Conservation (phyloP, 2,113 vertebrate species). For the Rafetus swinhoei region DNA sequence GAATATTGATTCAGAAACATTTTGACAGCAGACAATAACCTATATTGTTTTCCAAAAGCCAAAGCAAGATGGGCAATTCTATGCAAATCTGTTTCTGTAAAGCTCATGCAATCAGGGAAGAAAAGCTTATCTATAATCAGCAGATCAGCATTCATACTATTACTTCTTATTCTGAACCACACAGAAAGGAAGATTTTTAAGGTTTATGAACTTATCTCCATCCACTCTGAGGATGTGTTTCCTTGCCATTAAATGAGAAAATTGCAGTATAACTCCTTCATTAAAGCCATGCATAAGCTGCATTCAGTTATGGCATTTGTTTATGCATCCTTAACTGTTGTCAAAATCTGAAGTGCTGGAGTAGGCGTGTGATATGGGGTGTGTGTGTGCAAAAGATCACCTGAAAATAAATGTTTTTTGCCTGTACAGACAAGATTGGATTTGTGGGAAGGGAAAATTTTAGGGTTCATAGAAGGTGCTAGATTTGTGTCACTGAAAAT, state of each 20-base stretch:
- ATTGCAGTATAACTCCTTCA: accelerated
- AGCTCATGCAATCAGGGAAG: not conserved
- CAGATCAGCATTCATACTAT: not conserved
- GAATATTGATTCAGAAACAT: not conserved
- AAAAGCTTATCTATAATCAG: accelerated
- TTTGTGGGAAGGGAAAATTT: not conserved
- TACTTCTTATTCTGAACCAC: not conserved
- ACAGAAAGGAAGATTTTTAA: accelerated
- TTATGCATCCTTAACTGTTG: accelerated
- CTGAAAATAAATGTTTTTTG: accelerated
- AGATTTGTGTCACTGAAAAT: not conserved
- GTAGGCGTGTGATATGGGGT: accelerated
- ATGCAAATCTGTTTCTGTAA: not conserved
- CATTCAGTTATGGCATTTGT: not conserved
- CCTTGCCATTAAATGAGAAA: accelerated
- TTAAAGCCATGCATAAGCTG: accelerated
- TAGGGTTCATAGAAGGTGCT: accelerated
- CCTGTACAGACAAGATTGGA: not conserved
- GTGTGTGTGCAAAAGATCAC: accelerated
- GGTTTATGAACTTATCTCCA: not conserved
- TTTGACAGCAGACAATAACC: accelerated
- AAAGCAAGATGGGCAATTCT: not conserved
- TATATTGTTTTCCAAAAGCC: not conserved
- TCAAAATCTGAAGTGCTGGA: accelerated
- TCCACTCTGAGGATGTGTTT: not conserved